Evolutionary conservation across 2,797 vertebrate genomes (phyloP).

Genomic region (Cetoscarus ocellatus): DNA sequence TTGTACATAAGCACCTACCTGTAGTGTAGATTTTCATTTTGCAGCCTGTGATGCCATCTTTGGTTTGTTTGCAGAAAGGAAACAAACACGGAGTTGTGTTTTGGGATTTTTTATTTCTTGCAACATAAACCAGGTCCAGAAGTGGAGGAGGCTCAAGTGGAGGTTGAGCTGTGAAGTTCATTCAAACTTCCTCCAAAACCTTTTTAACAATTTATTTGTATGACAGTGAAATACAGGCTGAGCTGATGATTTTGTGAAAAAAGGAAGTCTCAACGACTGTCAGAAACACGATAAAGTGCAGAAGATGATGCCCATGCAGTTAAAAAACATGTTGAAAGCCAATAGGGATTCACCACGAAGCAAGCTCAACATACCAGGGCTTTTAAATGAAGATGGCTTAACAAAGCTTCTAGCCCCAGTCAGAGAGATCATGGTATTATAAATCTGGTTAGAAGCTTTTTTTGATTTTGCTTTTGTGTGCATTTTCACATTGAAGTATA

Average conservation of each 20-base stretch:
- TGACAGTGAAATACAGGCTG: slow-evolving; percentile 30
- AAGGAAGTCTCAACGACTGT: slow-evolving; percentile 7
- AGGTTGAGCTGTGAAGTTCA: slow-evolving; percentile 16
- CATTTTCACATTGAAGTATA: too few species aligned
- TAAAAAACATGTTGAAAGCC: slow-evolving; percentile 1
- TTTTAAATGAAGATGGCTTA: too few species aligned
- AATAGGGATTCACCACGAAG: too few species aligned
- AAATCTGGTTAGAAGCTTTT: too few species aligned
- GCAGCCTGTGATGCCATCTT: not conserved
- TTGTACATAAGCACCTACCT: slow-evolving; percentile 7
- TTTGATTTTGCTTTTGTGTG: too few species aligned
- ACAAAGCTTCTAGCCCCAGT: too few species aligned
- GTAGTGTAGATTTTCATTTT: not conserved
- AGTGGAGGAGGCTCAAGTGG: slow-evolving; percentile 14
- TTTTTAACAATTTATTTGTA: slow-evolving; percentile 9
- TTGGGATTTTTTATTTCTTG: slow-evolving; percentile 63
- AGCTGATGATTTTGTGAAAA: slow-evolving; percentile 27
- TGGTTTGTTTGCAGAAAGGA: slow-evolving; percentile 43
- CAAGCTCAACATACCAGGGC: too few species aligned
- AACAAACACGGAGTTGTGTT: slow-evolving; percentile 20
- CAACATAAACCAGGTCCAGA: slow-evolving; percentile 49
- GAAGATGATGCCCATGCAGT: slow-evolving; percentile 28
- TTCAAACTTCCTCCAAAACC: slow-evolving; percentile 31
- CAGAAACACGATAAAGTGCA: slow-evolving; percentile 60
- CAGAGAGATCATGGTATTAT: too few species aligned